A percentile compares a stretch with the other conserved stretches of the same genome.
These are phyloP conservation scores for Argynnis bischoffii DNA, from an alignment of 2,888 invertebrate genomes.

Conservation along the genomic window DNA sequence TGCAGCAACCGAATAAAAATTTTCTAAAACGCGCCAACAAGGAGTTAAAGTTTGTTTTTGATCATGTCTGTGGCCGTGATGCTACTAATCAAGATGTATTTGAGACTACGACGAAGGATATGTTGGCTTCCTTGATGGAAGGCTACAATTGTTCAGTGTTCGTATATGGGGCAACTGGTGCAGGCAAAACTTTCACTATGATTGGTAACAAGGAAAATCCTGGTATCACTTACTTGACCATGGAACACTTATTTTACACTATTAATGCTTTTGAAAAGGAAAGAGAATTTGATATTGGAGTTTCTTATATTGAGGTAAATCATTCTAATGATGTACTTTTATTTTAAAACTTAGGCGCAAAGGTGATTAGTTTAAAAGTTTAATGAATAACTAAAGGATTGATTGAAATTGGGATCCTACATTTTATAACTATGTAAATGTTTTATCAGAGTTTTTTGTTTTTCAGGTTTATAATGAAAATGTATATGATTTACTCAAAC, in stretches of 20 bases:
- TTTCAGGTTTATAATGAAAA: constrained; percentile 94
- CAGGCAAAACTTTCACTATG: constrained; percentile 98
- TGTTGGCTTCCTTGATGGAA: constrained; percentile 88
- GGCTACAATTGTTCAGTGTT: constrained; percentile 97
- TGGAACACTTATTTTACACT: constrained; percentile 91
- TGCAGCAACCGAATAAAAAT: constrained; percentile 88
- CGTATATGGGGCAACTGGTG: constrained; percentile 97
- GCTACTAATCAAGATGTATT: constrained; percentile 90
- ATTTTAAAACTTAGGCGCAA: not conserved
- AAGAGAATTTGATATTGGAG: constrained; percentile 90
- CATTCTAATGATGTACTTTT: not conserved
- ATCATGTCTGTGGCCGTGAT: constrained; percentile 88
- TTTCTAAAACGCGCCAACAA: constrained; percentile 90
- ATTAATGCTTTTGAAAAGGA: constrained; percentile 87
- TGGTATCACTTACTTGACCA: constrained; percentile 94
- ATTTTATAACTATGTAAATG: not conserved
- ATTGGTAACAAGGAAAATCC: constrained; percentile 88
- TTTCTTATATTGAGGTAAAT: constrained; percentile 87
- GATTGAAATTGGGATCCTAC: no score
- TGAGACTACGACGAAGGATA: constrained; percentile 88
- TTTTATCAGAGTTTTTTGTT: not conserved
- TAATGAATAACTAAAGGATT: no score
- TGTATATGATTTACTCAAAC: constrained; percentile 91
- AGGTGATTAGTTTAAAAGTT: no score
- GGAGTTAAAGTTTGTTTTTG: constrained; percentile 93